Base-by-base conservation (phyloP, 2,113 vertebrate species). In the Oncorhynchus kisutch region DNA sequence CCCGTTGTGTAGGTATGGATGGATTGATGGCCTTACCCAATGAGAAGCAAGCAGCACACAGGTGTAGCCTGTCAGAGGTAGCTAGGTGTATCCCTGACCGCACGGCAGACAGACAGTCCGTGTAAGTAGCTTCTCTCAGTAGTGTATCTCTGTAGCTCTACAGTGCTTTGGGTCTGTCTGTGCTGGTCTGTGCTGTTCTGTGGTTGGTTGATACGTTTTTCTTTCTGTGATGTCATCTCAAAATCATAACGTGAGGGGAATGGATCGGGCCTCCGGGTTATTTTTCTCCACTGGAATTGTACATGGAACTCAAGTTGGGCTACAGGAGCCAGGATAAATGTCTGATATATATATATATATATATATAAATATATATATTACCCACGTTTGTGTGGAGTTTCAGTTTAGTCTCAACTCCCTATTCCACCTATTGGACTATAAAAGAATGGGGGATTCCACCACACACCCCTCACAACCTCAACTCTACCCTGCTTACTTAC, bases 401-500 rank as follows among this genome's bases (percentile, higher is more conserved):
- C 51, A 20, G 51, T 57, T 13, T 57, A 20, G 54, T 57, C 54
- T 57, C 54, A 20, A 14, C 18, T 20, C 59, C 6, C 7, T 62
- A 20, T n/a, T 62, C n/a, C 78, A 75, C 72, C 74, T 93, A 93
- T 94, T 93, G 93, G 94, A 93, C 94, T 93, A 92, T 91, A 82
- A 91, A 88, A 85, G 9, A 45, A 57, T 57, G 81, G 86, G 86
- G 81, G 86, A 87, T 91, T 86, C 70, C 8, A 22, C 59, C 59
- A 22, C 16, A 22, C 18, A 6, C n/a, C n/a, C n/a, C 59, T 62
- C 59, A 22, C 18, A 62, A 18, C 51, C 51, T 54, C 16, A 14
- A 16, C 12, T 54, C 16, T 5, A 54, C 51, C 51, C 49, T 16
- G 49, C 49, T 14, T 13, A 14, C 49, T 60, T 7, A 6, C n/a